A percentile compares a stretch with the other conserved stretches of the same genome.
These are phyloP conservation scores for Drosophila mettleri DNA, from an alignment of 2,888 invertebrate species.

Conservation along the genomic window DNA sequence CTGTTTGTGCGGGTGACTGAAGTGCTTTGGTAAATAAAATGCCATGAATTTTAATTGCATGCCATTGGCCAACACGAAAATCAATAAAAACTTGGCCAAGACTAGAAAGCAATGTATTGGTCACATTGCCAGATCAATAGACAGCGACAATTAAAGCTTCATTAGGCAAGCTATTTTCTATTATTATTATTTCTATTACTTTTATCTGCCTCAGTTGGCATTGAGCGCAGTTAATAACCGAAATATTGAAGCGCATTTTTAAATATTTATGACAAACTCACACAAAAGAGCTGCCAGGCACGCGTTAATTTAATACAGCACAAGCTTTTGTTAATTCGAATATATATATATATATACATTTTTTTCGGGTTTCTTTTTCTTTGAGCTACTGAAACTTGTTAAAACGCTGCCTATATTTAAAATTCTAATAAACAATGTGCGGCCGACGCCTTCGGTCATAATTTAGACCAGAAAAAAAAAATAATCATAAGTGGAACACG, in stretches of 20 bases:
- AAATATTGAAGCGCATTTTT: slow-evolving; percentile 43
- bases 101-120: slow-evolving; percentile 4
- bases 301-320: slow-evolving; percentile 46
- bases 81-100: slow-evolving; percentile 23
- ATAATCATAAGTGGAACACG: slow-evolving; percentile 17
- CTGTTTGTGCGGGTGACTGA: slow-evolving; percentile 34
- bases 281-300: slow-evolving; percentile 47
- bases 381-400: slow-evolving; percentile 71
- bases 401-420: slow-evolving; percentile 62
- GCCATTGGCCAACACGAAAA: slow-evolving; percentile 35
- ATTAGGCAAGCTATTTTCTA: slow-evolving; percentile 43
- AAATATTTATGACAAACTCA: slow-evolving; percentile 52
- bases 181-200: slow-evolving; percentile 1
- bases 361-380: slow-evolving; percentile 6
- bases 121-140: slow-evolving; percentile 26
- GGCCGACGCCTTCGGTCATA: slow-evolving; percentile 57
- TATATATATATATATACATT: too few relatives aligned
- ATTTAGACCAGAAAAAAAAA: background rate
- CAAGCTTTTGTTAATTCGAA: slow-evolving; percentile 24
- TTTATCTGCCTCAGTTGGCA: slow-evolving; percentile 14
- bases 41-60: slow-evolving; percentile 65
- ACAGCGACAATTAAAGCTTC: slow-evolving; percentile 59
- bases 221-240: slow-evolving; percentile 50
- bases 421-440: slow-evolving; percentile 65
- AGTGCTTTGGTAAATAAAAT: slow-evolving; percentile 51